Percentiles rank a stretch among this genome's conserved stretches.
These are phyloP conservation scores for Osmerus eperlanus DNA, from an alignment of 2,113 vertebrate genomes.

Conservation along the genomic window DNA sequence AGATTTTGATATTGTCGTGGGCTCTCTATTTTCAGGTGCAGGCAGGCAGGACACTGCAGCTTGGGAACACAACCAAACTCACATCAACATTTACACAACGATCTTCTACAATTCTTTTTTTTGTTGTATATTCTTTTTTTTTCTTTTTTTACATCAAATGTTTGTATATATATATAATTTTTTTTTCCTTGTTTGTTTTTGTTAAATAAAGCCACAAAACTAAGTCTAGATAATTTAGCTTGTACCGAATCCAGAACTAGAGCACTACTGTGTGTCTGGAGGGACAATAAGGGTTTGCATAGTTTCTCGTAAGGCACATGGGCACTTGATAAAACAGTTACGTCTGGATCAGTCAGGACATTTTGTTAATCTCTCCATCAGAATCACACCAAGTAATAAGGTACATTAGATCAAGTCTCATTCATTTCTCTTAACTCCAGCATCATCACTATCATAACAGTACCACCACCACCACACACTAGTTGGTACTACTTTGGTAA, in stretches of 20 bases:
- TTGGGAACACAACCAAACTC: conserved; percentile 59
- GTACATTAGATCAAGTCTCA: conserved; percentile 51
- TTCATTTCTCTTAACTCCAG: conserved; percentile 18
- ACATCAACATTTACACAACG: conserved; percentile 61
- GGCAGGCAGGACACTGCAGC: conserved; percentile 54
- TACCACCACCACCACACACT: conserved; percentile 6
- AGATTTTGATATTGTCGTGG: conserved; percentile 24
- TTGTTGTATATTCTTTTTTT: conserved; percentile 1
- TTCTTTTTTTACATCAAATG: conserved; percentile 62
- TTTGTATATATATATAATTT: not conserved
- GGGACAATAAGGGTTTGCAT: conserved; percentile 82
- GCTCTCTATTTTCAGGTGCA: conserved; percentile 50
- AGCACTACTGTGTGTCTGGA: conserved; percentile 72
- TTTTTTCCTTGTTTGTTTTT: conserved; percentile 20
- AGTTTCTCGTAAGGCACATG: conserved; percentile 92
- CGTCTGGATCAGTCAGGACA: conserved; percentile 48
- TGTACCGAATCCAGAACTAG: conserved; percentile 54
- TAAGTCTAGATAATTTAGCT: conserved; percentile 51
- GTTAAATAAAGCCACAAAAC: conserved; percentile 66
- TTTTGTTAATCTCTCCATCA: conserved; percentile 33
- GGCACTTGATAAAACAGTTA: conserved; percentile 59
- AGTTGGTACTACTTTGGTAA: conserved; percentile 41
- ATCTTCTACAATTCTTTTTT: conserved; percentile 62
- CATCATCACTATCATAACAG: not conserved
- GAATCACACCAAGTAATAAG: conserved; percentile 31